A percentile compares a stretch with the other conserved stretches of the same genome.
Conservation (phyloP, 2,888 invertebrate species). For the Liopterus haemorrhoidalis region DNA sequence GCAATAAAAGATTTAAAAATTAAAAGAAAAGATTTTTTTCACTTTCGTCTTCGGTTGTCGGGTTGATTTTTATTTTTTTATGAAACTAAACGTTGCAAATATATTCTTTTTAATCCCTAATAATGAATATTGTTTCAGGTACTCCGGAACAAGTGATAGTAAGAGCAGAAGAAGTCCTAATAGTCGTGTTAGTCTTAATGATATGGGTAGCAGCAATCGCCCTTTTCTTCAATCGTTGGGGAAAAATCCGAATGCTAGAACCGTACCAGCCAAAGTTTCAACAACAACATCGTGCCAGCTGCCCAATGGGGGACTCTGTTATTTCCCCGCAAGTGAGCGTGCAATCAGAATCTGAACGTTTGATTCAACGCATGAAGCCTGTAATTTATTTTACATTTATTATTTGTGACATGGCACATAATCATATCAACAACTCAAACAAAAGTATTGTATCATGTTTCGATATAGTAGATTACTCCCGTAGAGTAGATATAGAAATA, state of each 20-base stretch:
- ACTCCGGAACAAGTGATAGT: conserved; percentile 61
- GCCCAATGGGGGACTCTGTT: conserved; percentile 46
- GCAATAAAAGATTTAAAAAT: too few relatives aligned
- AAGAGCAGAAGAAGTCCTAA: conserved; percentile 76
- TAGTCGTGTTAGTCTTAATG: conserved; percentile 76
- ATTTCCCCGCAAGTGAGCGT: conserved; percentile 45
- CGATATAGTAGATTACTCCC: not conserved
- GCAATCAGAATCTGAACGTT: conserved; percentile 21
- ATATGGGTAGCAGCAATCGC: conserved; percentile 87
- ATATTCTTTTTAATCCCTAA: too few relatives aligned
- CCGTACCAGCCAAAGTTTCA: conserved; percentile 88
- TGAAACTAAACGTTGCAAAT: too few relatives aligned
- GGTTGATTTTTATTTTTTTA: too few relatives aligned
- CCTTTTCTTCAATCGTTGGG: conserved; percentile 90
- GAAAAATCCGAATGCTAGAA: conserved; percentile 87
- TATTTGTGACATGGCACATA: not conserved
- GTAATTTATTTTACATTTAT: conserved; percentile 22
- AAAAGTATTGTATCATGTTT: not conserved
- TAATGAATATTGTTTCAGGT: too few relatives aligned
- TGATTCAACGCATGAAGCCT: conserved; percentile 25
- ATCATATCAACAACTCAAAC: not conserved
- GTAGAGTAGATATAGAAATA: too few relatives aligned
- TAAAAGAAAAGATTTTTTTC: too few relatives aligned
- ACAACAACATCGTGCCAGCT: conserved; percentile 74
- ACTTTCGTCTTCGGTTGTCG: too few relatives aligned